Evolutionary conservation across 2,888 invertebrate genomes (phyloP).

Genomic region (Girardia tigrina): DNA sequence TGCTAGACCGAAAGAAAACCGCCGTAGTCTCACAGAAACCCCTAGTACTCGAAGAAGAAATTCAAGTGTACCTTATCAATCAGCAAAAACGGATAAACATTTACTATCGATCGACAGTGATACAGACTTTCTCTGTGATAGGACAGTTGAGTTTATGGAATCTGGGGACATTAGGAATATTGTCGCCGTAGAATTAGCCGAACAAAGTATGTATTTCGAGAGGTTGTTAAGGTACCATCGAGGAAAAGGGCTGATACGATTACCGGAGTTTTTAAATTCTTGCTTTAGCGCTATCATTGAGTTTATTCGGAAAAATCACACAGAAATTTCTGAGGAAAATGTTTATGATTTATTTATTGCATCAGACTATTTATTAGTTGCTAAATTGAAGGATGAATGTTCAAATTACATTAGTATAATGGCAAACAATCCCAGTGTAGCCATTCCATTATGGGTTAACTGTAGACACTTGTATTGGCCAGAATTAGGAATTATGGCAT

Average conservation of each 20-base stretch:
- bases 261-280: slow-evolving; percentile 29
- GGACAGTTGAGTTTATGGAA: slow-evolving; percentile 34
- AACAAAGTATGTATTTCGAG: slow-evolving; percentile 34
- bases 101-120: slow-evolving; percentile 23
- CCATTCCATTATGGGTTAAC: slow-evolving; percentile 30
- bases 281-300: slow-evolving; percentile 27
- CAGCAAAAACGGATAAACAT: background rate
- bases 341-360: slow-evolving; percentile 35
- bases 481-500: slow-evolving; percentile 34
- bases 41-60: slow-evolving; percentile 26
- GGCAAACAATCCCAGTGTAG: slow-evolving; percentile 30
- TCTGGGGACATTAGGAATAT: slow-evolving; percentile 33
- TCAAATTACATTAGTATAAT: slow-evolving; percentile 17
- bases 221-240: slow-evolving; percentile 29
- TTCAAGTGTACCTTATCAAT: slow-evolving; percentile 25
- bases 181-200: slow-evolving; percentile 32
- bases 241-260: slow-evolving; percentile 26
- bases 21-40: background rate
- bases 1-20: slow-evolving; percentile 18
- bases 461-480: slow-evolving; percentile 32
- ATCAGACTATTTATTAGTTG: slow-evolving; percentile 32
- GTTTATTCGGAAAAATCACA: slow-evolving; percentile 26
- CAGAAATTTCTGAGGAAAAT: slow-evolving; percentile 28
- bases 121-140: slow-evolving; percentile 32
- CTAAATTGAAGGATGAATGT: slow-evolving; percentile 25